Evolutionary conservation across 2,797 vertebrate genomes (phyloP).

Genomic region (Toxotes lorentzi): DNA sequence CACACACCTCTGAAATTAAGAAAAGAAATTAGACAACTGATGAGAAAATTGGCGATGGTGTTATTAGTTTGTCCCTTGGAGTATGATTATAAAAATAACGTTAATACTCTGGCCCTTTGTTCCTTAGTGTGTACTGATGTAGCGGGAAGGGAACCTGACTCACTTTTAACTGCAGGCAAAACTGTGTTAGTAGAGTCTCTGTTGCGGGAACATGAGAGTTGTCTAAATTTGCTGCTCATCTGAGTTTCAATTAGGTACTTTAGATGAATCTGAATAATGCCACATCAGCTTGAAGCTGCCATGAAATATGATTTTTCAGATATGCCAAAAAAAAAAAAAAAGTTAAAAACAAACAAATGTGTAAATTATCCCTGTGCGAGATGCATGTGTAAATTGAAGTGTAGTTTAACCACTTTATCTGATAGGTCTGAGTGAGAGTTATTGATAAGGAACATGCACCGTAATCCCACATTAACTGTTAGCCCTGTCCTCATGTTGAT

Average conservation of each 20-base stretch:
- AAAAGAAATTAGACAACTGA: slow-evolving; percentile 15
- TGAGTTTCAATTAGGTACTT: slow-evolving; percentile 23
- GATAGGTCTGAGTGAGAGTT: slow-evolving; percentile 47
- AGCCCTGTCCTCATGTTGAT: slow-evolving; percentile 55
- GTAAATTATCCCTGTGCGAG: slow-evolving; percentile 70
- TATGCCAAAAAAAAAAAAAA: slow-evolving; percentile 61
- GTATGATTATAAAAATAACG: slow-evolving; percentile 11
- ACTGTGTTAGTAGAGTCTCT: slow-evolving; percentile 37
- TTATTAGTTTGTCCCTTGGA: slow-evolving; percentile 37
- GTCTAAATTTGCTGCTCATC: slow-evolving; percentile 39
- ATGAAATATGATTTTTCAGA: slow-evolving; percentile 54
- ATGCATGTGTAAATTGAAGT: slow-evolving; percentile 73
- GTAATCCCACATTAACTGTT: slow-evolving; percentile 53
- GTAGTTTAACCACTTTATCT: slow-evolving; percentile 64
- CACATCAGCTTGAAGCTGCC: slow-evolving; percentile 70
- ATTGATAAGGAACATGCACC: slow-evolving; percentile 58
- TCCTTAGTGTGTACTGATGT: slow-evolving; percentile 38
- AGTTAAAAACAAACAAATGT: slow-evolving; percentile 41
- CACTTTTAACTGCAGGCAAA: slow-evolving; percentile 31
- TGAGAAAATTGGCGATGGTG: slow-evolving; percentile 30
- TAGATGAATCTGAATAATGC: slow-evolving; percentile 46
- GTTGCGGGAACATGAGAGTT: slow-evolving; percentile 14
- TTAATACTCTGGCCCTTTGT: slow-evolving; percentile 4
- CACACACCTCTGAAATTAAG: slow-evolving; percentile 29
- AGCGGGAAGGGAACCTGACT: slow-evolving; percentile 35